Evolutionary conservation across 2,113 vertebrate genomes (phyloP).

Genomic region (Nanorana parkeri): DNA sequence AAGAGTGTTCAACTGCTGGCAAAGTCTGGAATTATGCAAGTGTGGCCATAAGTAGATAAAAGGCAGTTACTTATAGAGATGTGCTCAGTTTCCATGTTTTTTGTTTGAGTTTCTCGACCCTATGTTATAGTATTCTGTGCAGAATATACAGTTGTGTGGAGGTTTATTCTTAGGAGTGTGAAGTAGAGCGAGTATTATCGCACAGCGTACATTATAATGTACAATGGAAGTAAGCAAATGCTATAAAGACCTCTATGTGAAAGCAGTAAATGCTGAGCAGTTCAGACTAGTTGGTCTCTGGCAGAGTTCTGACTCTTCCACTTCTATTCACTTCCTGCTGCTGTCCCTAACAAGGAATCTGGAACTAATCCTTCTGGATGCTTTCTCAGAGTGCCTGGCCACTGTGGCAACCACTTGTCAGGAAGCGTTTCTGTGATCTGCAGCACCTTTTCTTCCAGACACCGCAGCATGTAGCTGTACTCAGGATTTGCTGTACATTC

Average conservation of each 20-base stretch:
- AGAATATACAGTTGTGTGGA: too few relatives aligned
- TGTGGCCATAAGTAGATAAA: too few relatives aligned
- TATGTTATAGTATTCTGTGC: too few relatives aligned
- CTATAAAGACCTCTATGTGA: neutral
- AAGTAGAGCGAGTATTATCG: too few relatives aligned
- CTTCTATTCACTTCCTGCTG: slow-evolving; percentile 39
- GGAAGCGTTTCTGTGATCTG: slow-evolving; percentile 25
- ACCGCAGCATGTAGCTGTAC: neutral
- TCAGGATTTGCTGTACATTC: neutral
- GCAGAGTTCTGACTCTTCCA: slow-evolving; percentile 19
- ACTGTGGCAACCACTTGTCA: slow-evolving; percentile 48
- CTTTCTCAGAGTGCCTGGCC: slow-evolving; percentile 51
- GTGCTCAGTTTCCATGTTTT: too few relatives aligned
- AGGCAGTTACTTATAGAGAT: too few relatives aligned
- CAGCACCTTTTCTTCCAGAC: neutral
- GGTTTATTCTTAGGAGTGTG: too few relatives aligned
- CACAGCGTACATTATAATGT: neutral
- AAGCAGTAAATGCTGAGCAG: neutral
- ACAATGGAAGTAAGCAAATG: neutral
- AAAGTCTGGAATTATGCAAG: too few relatives aligned
- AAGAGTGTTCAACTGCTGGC: too few relatives aligned
- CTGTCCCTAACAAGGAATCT: slow-evolving; percentile 56
- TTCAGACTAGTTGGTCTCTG: slow-evolving; percentile 35
- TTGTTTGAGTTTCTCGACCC: too few relatives aligned
- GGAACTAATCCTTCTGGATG: slow-evolving; percentile 64